Percentiles rank a stretch among this genome's conserved stretches.
These are phyloP conservation scores for Cryptomyrus ogoouensis DNA, from an alignment of 2,113 vertebrate genomes.

Conservation along the genomic window DNA sequence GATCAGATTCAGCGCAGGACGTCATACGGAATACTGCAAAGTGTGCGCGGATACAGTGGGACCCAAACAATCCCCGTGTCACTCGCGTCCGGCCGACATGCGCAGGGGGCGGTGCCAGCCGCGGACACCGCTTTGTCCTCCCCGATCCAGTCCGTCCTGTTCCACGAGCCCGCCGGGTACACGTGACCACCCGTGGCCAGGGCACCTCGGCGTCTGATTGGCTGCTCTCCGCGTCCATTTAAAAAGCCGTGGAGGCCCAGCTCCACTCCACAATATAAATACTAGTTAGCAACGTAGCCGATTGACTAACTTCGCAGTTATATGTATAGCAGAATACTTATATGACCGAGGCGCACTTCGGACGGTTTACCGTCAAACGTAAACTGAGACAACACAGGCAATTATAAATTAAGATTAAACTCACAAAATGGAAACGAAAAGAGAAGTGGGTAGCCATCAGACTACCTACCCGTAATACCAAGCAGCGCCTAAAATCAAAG, in stretches of 20 bases:
- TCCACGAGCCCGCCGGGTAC: not conserved
- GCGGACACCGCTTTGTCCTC: not conserved
- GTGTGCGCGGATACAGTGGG: not conserved
- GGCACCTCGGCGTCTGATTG: conserved; percentile 32
- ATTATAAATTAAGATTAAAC: not conserved
- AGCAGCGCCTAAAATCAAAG: conserved; percentile 16
- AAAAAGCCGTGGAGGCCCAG: conserved; percentile 28
- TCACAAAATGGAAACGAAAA: not conserved
- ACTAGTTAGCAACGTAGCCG: conserved; percentile 21
- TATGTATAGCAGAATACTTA: not conserved
- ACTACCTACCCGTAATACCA: conserved; percentile 27
- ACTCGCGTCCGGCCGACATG: not conserved
- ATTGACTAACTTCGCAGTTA: not conserved
- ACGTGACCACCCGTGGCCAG: not conserved
- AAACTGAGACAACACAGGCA: not conserved
- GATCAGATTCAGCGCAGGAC: not conserved
- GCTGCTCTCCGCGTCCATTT: conserved; percentile 28
- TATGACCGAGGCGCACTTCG: not conserved
- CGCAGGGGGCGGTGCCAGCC: not conserved
- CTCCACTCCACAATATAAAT: conserved; percentile 39
- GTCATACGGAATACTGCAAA: not conserved
- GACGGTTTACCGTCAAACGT: no score
- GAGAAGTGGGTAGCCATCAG: conserved; percentile 30
- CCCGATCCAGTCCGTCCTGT: not conserved
- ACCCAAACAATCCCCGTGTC: not conserved